Evolutionary conservation across 2,888 invertebrate genomes (phyloP), one percentile per base, ranked within the genome.

Genomic region (Lepidocyrtoides sp.): DNA sequence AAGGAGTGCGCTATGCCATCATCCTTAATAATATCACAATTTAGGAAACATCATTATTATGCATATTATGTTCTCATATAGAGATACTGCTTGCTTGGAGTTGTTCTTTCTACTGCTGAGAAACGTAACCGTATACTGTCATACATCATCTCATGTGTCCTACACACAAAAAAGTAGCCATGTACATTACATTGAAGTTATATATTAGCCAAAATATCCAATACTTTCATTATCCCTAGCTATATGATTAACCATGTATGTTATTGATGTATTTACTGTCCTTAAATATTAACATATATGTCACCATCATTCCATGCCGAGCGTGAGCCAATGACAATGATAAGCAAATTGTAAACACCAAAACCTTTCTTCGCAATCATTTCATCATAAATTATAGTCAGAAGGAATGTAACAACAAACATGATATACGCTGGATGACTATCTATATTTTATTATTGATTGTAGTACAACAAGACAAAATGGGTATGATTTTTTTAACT

Each of bases 21-120:
- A 91, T 91, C 84, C 82, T 86, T 86, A 91, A 91, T 91, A 91
- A 91, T 91, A 91, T 60, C 86, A 82, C 91, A 60, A 85, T 85
- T 90, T 79, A 90, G 72, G 77, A 91, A 86, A 75, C 85, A 91
- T 90, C 26, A 89, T 82, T 87, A 81, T 75, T 83, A 89, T 79
- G 81, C 81, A 69, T 89, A 81, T 79, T 87, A 79, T 77, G 57
- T 12, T 54, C 17, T 54, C 75, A 17, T 75, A 23, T 29, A 23
- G 20, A 57, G 48, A 12, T 17, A 1, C 54, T 36, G 14, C 32
- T 44, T 20, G 72, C 75, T 75, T 69, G 26, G 29, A 88, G 69
- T 69, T 26, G 54, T 26, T 60, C 29, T 82, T 60, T 51, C 23
- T 60, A 54, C 60, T 44, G 23, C 23, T 7, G 41, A 7, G 29